Percentiles rank a stretch among this genome's conserved stretches.
Evolutionary conservation across 2,888 invertebrate species (phyloP).

Genomic region (Drosophila macrospina): DNA sequence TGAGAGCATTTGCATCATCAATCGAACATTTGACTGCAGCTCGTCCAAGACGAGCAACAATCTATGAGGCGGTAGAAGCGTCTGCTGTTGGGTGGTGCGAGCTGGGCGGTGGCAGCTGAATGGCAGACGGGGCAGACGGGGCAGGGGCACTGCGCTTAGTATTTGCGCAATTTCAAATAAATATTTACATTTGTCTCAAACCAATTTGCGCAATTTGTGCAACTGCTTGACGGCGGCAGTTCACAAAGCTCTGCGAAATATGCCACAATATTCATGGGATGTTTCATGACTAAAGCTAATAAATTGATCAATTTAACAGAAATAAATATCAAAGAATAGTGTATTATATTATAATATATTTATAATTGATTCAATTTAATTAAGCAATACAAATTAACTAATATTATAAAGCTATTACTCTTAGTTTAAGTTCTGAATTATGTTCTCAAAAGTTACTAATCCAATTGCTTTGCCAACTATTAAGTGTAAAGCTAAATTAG

Average conservation of each 20-base stretch:
- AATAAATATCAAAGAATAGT: neutral
- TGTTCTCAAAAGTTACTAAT: no score
- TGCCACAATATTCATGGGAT: slow-evolving; percentile 36
- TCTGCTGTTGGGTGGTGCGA: neutral
- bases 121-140: neutral
- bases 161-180: slow-evolving; percentile 79
- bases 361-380: no score
- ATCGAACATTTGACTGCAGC: slow-evolving; percentile 51
- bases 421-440: no score
- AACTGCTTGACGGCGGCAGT: slow-evolving; percentile 56
- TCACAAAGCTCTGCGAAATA: slow-evolving; percentile 44
- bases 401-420: no score
- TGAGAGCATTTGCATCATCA: slow-evolving; percentile 37
- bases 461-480: no score
- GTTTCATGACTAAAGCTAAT: slow-evolving; percentile 10
- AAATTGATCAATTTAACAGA: neutral
- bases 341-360: neutral
- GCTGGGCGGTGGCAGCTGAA: no score
- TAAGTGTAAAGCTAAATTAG: no score
- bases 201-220: slow-evolving; percentile 79
- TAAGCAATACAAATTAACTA: no score
- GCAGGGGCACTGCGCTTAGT: slow-evolving; percentile 43
- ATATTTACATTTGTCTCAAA: slow-evolving; percentile 81
- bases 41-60: slow-evolving; percentile 18
- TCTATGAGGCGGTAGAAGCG: neutral